These are phyloP conservation scores for Bombus cullumanus DNA, from an alignment of 1,140 invertebrate genomes.

Conservation along the genomic window DNA sequence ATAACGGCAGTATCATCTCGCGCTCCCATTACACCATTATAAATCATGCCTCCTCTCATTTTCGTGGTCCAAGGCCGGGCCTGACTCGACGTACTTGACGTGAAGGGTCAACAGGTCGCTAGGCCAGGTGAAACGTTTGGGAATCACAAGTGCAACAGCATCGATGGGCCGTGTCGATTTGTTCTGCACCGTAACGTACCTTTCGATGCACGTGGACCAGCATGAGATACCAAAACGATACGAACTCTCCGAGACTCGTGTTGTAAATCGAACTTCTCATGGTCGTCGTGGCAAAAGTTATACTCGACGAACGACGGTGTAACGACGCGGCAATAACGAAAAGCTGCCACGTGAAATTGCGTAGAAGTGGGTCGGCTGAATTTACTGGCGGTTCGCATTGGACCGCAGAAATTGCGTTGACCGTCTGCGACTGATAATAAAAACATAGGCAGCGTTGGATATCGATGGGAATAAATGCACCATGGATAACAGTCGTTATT, in stretches of 20 bases:
- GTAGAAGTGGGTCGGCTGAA: conserved; percentile 31
- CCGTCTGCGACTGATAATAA: conserved; percentile 4
- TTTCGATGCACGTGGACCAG: background rate
- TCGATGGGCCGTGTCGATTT: conserved; percentile 11
- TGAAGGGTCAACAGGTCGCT: conserved; percentile 71
- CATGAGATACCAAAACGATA: background rate
- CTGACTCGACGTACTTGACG: conserved; percentile 63
- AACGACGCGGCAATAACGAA: conserved; percentile 29
- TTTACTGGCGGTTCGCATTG: conserved; percentile 17
- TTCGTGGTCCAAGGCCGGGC: conserved; percentile 62
- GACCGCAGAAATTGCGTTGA: conserved; percentile 19
- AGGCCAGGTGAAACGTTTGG: conserved; percentile 59
- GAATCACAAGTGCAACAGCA: conserved; percentile 40
- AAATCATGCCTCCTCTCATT: conserved; percentile 76
- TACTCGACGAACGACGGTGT: background rate
- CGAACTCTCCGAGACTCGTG: background rate
- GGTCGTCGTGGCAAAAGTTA: background rate
- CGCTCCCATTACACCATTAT: conserved; percentile 78
- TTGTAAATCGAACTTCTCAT: conserved; percentile 14
- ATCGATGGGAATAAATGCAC: background rate
- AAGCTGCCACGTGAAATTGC: conserved; percentile 20
- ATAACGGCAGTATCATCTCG: conserved; percentile 73
- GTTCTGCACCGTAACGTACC: conserved; percentile 3
- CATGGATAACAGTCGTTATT: background rate
- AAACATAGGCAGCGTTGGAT: conserved; percentile 24